phyloP scores from a whole-genome alignment of 2,113 vertebrate species.

The Pomatostomus ruficeps region DNA sequence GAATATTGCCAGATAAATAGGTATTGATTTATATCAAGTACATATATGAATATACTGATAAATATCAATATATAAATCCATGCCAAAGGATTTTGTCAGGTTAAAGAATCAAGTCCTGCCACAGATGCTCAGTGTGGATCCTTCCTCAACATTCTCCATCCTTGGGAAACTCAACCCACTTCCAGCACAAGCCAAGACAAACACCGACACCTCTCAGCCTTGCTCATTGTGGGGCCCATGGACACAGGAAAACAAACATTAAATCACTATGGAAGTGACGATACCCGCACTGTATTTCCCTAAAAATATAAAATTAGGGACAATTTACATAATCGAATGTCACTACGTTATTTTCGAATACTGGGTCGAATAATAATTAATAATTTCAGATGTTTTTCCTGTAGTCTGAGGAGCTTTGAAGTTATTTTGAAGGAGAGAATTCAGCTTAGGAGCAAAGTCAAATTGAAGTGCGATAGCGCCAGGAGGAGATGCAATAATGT shows the following conservation, averaged over 20 bases:
- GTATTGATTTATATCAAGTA: not conserved
- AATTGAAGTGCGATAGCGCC: not conserved
- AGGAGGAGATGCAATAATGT: not conserved
- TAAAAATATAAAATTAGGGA: not conserved
- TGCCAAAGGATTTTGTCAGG: not conserved
- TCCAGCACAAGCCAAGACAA: not conserved
- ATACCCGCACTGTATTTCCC: not conserved
- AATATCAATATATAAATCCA: not conserved
- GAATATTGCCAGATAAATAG: not conserved
- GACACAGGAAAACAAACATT: not conserved
- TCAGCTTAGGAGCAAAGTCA: not conserved
- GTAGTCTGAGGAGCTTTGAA: not conserved
- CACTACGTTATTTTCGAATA: not conserved
- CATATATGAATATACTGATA: not conserved
- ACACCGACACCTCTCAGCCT: not conserved
- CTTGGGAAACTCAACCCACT: not conserved
- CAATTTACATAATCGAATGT: not conserved
- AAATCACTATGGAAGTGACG: not conserved
- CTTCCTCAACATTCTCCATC: not conserved
- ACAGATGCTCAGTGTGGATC: not conserved
- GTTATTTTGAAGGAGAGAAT: not conserved
- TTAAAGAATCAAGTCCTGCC: not conserved
- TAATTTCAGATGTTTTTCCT: not conserved
- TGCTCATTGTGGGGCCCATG: accelerated
- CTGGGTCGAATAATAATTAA: not conserved